Percentiles rank a stretch among this genome's conserved stretches.
phyloP scores from a whole-genome alignment of 2,888 invertebrate species.

The Noctua pronuba region DNA sequence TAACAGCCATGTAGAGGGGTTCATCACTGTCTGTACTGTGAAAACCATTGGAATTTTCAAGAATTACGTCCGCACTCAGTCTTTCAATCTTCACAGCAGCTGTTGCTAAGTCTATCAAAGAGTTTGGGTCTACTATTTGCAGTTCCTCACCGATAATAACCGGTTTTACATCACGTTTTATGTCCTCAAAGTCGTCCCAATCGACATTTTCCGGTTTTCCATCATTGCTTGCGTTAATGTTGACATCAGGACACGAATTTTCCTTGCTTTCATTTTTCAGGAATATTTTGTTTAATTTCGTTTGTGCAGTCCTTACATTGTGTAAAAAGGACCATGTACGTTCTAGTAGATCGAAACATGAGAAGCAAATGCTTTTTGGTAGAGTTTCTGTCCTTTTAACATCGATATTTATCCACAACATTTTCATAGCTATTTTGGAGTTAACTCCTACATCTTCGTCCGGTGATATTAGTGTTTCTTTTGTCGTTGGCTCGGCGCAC shows the following conservation, averaged over 20 bases:
- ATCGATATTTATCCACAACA: slow-evolving; percentile 87
- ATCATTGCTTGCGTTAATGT: slow-evolving; percentile 57
- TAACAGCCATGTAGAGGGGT: slow-evolving; percentile 74
- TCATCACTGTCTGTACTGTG: slow-evolving; percentile 81
- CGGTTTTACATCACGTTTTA: slow-evolving; percentile 79
- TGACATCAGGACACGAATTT: slow-evolving; percentile 42
- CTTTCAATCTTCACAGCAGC: slow-evolving; percentile 76
- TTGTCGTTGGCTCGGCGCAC: slow-evolving; percentile 85
- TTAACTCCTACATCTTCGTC: slow-evolving; percentile 82
- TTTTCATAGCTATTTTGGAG: slow-evolving; percentile 82
- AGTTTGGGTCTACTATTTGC: slow-evolving; percentile 70
- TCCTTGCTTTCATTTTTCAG: slow-evolving; percentile 64
- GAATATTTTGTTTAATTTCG: slow-evolving; percentile 78
- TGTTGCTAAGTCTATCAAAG: slow-evolving; percentile 67
- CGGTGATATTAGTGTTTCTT: slow-evolving; percentile 78
- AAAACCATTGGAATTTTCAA: slow-evolving; percentile 69
- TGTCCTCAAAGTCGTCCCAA: slow-evolving; percentile 81
- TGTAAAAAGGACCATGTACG: slow-evolving; percentile 85
- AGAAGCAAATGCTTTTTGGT: slow-evolving; percentile 85
- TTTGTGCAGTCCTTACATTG: slow-evolving; percentile 82
- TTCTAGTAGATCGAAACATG: slow-evolving; percentile 85
- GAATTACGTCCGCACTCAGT: slow-evolving; percentile 68
- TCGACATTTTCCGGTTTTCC: slow-evolving; percentile 81
- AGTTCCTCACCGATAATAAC: slow-evolving; percentile 70
- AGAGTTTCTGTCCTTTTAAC: slow-evolving; percentile 74